Evolutionary conservation across 2,888 invertebrate species (phyloP).

Genomic region (Urechis unicinctus): DNA sequence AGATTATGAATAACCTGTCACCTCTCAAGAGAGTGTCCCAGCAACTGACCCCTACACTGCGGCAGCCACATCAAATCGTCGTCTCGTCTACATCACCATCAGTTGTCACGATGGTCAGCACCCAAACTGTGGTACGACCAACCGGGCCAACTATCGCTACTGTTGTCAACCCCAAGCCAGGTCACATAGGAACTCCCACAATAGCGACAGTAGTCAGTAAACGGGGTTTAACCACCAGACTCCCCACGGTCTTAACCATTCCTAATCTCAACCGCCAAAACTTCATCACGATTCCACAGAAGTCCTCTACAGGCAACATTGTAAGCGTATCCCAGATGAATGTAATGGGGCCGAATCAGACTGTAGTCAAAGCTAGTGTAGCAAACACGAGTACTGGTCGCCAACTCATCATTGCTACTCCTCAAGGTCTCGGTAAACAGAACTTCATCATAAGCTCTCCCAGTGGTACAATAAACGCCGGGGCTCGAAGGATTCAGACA

Average conservation of each 20-base stretch:
- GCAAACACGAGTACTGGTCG: background rate
- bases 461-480: background rate
- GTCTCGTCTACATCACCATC: background rate
- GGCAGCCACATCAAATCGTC: too few relatives aligned
- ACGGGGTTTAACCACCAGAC: background rate
- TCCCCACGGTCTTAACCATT: background rate
- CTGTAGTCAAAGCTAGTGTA: background rate
- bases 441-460: background rate
- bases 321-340: background rate
- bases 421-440: background rate
- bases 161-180: background rate
- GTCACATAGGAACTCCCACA: background rate
- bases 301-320: too few relatives aligned
- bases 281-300: background rate
- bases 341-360: background rate
- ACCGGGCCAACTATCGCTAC: too few relatives aligned
- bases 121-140: too few relatives aligned
- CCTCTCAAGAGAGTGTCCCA: too few relatives aligned
- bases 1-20: background rate
- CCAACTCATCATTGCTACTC: background rate
- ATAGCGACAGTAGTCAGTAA: too few relatives aligned
- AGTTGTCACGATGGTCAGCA: background rate
- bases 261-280: background rate
- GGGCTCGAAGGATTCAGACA: background rate
- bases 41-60: too few relatives aligned